Base-by-base conservation (phyloP, 2,888 invertebrate genomes). In the Scaptomyza flava region DNA sequence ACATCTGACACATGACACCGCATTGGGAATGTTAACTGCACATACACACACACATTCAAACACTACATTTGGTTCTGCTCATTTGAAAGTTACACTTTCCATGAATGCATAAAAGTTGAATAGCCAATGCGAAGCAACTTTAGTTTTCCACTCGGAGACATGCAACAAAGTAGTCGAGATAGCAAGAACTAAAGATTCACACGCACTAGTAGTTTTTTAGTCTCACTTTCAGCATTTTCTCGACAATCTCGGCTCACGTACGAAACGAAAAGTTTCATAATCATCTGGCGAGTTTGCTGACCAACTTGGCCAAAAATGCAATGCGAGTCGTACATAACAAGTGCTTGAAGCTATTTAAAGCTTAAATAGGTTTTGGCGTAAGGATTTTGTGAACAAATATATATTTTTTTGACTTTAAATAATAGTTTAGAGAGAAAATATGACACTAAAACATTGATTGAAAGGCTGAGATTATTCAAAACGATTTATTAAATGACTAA, bases 221-320 rank as follows among this genome's bases (percentile, higher is more conserved):
- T 12, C 17, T 12, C 12, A 27, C 50, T 12, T 12, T n/a, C 6
- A 12, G 20, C 41, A 34, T 34, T 14, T 27, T 41, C 31, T n/a
- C 11, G 17, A 36, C 27, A 60, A 41, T 41, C 63, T 63, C 17
- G 38, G 46, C 56, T 69, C 83, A 86, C 81, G 79, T 81, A 56
- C 63, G 57, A 58, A 64, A 20, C 63, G 64, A 58, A 36, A 87
- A 84, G 77, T 83, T 87, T 72, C 68, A 72, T 77, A 75, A 81
- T 78, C 76, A 83, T 79, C 78, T 76, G 65, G 38, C 65, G 63
- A 64, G 54, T 59, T 67, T 33, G 53, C 62, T 59, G 57, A 60
- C 68, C 68, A 71, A 79, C 46, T 72, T 82, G 74, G 62, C 46
- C 47, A 9, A 42, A 41, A 66, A 68, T 59, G 72, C 72, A 58